Conservation (phyloP, 2,113 vertebrate species). For the Lagopus leucura region DNA sequence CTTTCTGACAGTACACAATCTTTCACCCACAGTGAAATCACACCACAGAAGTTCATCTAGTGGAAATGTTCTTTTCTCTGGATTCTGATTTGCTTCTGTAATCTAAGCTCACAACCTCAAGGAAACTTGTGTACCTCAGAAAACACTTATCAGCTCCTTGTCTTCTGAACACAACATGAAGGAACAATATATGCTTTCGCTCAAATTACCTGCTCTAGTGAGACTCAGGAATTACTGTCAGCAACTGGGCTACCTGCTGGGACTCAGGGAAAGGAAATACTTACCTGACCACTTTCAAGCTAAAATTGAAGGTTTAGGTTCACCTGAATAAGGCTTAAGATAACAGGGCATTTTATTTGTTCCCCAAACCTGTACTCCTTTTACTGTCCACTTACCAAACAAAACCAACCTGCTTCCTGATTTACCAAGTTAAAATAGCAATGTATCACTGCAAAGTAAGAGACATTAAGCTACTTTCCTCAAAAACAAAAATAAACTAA, state of each 20-base stretch:
- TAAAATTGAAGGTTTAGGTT: constrained; percentile 24
- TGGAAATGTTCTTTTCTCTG: background rate
- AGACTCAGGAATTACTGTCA: background rate
- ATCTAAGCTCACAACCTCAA: background rate
- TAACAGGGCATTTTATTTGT: background rate
- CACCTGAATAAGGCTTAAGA: background rate
- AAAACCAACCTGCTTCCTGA: background rate
- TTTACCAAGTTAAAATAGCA: background rate
- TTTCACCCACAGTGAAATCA: background rate
- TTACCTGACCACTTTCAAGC: background rate
- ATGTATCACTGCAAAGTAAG: background rate
- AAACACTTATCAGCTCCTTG: background rate
- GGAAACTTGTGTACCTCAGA: background rate
- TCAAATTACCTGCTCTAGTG: constrained; percentile 9
- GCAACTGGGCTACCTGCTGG: background rate
- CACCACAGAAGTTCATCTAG: background rate
- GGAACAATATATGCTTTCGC: background rate
- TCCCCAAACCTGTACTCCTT: background rate
- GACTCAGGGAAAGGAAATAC: background rate
- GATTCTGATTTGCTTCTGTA: background rate
- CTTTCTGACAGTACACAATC: background rate
- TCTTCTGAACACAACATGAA: accelerated
- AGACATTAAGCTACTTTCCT: background rate
- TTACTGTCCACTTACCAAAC: background rate
- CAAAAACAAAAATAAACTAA: background rate